These are phyloP conservation scores for Lonchura striata DNA, from an alignment of 2,113 vertebrate species.

Conservation along the genomic window DNA sequence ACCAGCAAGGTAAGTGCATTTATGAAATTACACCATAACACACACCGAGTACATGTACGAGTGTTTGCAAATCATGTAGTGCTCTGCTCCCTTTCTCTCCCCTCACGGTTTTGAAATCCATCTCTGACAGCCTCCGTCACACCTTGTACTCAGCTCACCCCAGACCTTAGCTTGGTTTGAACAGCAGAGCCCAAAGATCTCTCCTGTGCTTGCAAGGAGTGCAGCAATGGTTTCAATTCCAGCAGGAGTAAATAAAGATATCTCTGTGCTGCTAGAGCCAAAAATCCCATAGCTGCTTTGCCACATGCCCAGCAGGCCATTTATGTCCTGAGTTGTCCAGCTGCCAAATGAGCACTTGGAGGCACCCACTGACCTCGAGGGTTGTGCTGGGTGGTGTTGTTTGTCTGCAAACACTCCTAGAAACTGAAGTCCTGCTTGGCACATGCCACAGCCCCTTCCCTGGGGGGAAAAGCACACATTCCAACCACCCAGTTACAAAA, in stretches of 20 bases:
- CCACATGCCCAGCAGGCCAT: not conserved
- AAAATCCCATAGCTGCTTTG: not conserved
- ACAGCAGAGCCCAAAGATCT: not conserved
- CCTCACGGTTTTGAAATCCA: not conserved
- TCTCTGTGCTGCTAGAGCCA: not conserved
- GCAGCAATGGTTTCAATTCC: not conserved
- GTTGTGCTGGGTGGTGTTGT: not conserved
- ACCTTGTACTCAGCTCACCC: not conserved
- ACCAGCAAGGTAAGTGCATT: not conserved
- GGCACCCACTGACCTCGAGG: not conserved
- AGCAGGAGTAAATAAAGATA: not conserved
- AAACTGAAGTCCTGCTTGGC: not conserved
- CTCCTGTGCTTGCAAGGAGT: not conserved
- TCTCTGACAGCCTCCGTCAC: not conserved
- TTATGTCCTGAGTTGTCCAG: rapidly evolving
- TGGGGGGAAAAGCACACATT: rapidly evolving
- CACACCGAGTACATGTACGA: rapidly evolving
- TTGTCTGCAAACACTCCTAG: not conserved
- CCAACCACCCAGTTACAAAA: not conserved
- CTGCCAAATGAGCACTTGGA: not conserved
- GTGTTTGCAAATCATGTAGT: rapidly evolving
- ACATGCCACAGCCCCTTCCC: not conserved
- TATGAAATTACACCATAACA: not conserved
- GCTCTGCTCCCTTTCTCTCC: not conserved
- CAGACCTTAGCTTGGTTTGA: not conserved